phyloP scores from a whole-genome alignment of 2,888 invertebrate genomes.

The Micoletzkya japonica region DNA sequence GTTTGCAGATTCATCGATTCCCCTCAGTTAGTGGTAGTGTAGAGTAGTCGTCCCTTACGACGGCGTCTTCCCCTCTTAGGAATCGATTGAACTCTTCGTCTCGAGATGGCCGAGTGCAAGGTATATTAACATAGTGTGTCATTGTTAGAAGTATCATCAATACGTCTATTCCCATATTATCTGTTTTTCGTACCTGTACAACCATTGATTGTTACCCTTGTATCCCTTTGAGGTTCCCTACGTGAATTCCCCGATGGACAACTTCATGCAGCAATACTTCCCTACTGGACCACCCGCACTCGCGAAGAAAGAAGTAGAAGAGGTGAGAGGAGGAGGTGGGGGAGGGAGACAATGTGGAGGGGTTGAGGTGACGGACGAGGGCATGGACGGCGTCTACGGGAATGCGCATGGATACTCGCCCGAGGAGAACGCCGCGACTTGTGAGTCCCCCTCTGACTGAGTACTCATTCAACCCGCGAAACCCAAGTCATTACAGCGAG shows the following conservation, averaged over 20 bases:
- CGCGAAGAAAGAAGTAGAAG: conserved; percentile 7
- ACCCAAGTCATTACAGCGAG: conserved; percentile 1
- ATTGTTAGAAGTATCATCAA: neutral
- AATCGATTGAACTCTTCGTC: too few species aligned
- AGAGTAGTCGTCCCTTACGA: too few species aligned
- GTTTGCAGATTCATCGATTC: too few species aligned
- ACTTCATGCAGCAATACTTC: conserved; percentile 22
- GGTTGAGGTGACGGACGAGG: neutral
- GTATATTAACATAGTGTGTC: neutral
- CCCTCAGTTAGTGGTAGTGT: too few species aligned
- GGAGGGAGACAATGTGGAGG: neutral
- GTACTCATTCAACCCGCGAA: too few species aligned
- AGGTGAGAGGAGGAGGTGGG: neutral
- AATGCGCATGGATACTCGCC: conserved; percentile 18
- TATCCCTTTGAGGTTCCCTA: conserved; percentile 7
- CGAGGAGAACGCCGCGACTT: conserved; percentile 21
- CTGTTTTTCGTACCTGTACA: too few species aligned
- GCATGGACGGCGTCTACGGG: neutral
- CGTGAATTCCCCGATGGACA: neutral
- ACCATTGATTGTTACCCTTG: too few species aligned
- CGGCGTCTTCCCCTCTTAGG: too few species aligned
- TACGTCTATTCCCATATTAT: neutral
- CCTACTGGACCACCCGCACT: neutral
- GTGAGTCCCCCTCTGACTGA: conserved; percentile 13
- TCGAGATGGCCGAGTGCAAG: conserved; percentile 7